Conservation (phyloP, 2,888 invertebrate species). For the Torymus texanus region DNA sequence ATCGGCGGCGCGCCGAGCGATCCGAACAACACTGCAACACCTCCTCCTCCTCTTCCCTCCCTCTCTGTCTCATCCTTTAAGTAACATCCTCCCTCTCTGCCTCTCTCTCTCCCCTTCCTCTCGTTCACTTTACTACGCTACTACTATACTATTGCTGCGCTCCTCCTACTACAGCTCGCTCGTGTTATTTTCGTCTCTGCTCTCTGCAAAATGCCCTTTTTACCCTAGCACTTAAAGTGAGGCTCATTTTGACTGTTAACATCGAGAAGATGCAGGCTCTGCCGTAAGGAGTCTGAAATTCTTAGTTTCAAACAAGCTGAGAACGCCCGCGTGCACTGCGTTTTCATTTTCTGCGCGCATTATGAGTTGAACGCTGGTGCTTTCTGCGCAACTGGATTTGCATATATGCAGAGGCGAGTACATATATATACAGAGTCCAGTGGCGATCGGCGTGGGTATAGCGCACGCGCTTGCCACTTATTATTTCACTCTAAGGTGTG, state of each 20-base stretch:
- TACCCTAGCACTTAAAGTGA: slow-evolving; percentile 53
- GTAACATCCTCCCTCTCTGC: slow-evolving; percentile 1
- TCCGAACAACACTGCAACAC: slow-evolving; percentile 17
- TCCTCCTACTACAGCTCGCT: neutral
- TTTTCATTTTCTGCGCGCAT: slow-evolving; percentile 2
- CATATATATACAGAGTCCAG: too few species aligned
- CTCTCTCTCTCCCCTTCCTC: neutral
- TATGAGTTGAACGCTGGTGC: neutral
- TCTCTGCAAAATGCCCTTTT: slow-evolving; percentile 47
- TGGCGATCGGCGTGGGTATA: too few species aligned
- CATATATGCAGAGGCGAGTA: too few species aligned
- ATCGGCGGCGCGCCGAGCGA: slow-evolving; percentile 52
- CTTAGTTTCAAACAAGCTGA: slow-evolving; percentile 35
- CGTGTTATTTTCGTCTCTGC: slow-evolving; percentile 42
- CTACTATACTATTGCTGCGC: too few species aligned
- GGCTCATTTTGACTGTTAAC: slow-evolving; percentile 54
- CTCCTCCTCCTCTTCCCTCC: neutral
- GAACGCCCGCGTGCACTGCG: neutral
- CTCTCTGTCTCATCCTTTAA: neutral
- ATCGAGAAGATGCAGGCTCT: slow-evolving; percentile 43
- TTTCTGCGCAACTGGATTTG: neutral
- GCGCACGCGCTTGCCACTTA: too few species aligned
- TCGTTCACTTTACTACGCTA: slow-evolving; percentile 13
- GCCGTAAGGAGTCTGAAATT: slow-evolving; percentile 38
- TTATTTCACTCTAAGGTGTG: too few species aligned